Evolutionary conservation across 2,888 invertebrate genomes (phyloP).

Genomic region (Lathronympha strigana): DNA sequence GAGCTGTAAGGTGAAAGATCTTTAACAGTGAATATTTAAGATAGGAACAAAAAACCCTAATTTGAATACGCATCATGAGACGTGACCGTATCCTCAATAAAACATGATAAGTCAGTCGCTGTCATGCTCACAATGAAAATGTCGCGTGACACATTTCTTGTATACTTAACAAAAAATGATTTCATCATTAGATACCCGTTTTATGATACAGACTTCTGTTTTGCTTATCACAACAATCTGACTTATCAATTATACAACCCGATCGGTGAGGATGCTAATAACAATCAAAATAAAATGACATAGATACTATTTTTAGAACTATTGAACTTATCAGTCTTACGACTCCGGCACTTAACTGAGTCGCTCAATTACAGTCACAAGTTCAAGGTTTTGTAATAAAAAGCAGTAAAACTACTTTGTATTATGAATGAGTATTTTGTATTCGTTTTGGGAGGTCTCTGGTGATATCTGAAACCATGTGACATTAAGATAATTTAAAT

Average conservation of each 20-base stretch:
- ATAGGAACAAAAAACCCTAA: constrained; percentile 13
- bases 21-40: background rate
- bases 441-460: constrained; percentile 20
- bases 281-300: constrained; percentile 11
- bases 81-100: constrained; percentile 20
- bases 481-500: constrained; percentile 27
- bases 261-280: constrained; percentile 26
- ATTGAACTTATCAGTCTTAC: constrained; percentile 43
- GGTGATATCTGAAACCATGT: constrained; percentile 20
- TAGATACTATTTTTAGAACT: constrained; percentile 33
- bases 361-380: constrained; percentile 46
- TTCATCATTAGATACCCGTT: constrained; percentile 19
- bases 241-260: constrained; percentile 16
- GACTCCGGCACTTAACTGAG: no score
- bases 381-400: constrained; percentile 46
- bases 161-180: constrained; percentile 15
- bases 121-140: constrained; percentile 21
- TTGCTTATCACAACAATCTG: constrained; percentile 28
- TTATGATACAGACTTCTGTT: constrained; percentile 30
- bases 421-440: constrained; percentile 9
- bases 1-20: background rate
- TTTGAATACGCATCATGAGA: constrained; percentile 7
- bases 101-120: constrained; percentile 11
- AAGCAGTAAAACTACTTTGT: constrained; percentile 24
- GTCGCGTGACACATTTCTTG: constrained; percentile 27